Evolutionary conservation across 2,888 invertebrate genomes (phyloP).

Genomic region (Sialis lutaria): DNA sequence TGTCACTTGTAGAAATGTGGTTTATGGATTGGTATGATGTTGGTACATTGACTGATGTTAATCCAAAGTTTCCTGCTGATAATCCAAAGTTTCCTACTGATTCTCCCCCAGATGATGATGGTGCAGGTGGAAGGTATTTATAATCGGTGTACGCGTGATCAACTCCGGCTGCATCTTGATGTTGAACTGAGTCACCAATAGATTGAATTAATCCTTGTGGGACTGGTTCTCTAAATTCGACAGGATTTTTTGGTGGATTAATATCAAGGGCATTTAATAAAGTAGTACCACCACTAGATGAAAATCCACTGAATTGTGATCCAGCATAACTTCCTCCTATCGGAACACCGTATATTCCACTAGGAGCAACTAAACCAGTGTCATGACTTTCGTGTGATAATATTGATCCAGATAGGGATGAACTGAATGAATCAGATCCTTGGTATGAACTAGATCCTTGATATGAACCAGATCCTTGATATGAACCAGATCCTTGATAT

Average conservation of each 20-base stretch:
- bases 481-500: conserved; percentile 1
- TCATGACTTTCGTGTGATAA: conserved; percentile 18
- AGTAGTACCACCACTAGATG: conserved; percentile 12
- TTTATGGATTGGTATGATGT: not conserved
- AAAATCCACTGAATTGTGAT: conserved; percentile 13
- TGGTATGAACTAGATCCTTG: conserved; percentile 7
- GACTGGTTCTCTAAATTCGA: conserved; percentile 57
- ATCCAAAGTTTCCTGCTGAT: too few species aligned
- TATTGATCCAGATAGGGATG: conserved; percentile 26
- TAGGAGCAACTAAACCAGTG: conserved; percentile 36
- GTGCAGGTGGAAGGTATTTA: conserved; percentile 43
- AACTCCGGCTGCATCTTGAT: conserved; percentile 39
- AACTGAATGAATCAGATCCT: conserved; percentile 4
- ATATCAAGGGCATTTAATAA: conserved; percentile 22
- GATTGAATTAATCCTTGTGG: conserved; percentile 50
- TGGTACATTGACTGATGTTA: conserved; percentile 14
- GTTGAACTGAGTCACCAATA: conserved; percentile 42
- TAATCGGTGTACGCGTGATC: conserved; percentile 30
- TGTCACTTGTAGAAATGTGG: not conserved
- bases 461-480: too few species aligned
- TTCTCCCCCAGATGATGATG: conserved; percentile 11
- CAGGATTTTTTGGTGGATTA: conserved; percentile 36
- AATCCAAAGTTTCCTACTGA: too few species aligned
- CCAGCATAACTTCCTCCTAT: conserved; percentile 30
- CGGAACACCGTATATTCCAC: conserved; percentile 41